Conservation (phyloP, 2,888 invertebrate genomes). For the Blastobasis lacticolella region DNA sequence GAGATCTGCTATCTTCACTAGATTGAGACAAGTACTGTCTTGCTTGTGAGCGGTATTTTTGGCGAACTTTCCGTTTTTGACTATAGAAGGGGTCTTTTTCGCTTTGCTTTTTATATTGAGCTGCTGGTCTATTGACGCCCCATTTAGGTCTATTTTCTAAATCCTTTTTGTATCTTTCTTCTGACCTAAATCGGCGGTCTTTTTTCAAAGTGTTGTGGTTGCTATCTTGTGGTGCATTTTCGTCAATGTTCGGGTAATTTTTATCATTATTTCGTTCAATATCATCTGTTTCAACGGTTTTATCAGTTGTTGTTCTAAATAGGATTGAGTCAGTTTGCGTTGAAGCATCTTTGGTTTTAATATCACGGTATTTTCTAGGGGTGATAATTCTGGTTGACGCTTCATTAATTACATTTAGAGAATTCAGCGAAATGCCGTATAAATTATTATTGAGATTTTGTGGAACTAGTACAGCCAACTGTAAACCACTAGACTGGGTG, state of each 20-base stretch:
- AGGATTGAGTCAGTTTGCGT: conserved; percentile 78
- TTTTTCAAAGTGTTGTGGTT: conserved; percentile 66
- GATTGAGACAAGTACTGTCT: conserved; percentile 73
- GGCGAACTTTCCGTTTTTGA: conserved; percentile 79
- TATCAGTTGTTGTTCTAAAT: conserved; percentile 37
- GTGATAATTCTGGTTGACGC: conserved; percentile 48
- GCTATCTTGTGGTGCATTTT: conserved; percentile 65
- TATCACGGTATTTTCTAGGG: conserved; percentile 63
- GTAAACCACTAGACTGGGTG: conserved; percentile 65
- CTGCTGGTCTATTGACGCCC: conserved; percentile 84
- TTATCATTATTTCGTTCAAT: conserved; percentile 61
- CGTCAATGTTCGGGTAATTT: conserved; percentile 66
- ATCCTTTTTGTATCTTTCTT: conserved; percentile 71
- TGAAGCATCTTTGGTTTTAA: conserved; percentile 74
- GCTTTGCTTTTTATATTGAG: conserved; percentile 90
- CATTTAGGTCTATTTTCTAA: conserved; percentile 81
- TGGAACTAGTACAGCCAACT: conserved; percentile 76
- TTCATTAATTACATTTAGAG: conserved; percentile 47
- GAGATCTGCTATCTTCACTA: conserved; percentile 77
- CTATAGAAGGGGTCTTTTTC: conserved; percentile 91
- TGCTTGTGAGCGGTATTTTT: conserved; percentile 76
- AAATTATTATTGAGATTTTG: conserved; percentile 57
- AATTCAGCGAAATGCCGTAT: conserved; percentile 60
- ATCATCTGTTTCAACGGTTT: conserved; percentile 49
- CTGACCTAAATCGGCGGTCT: conserved; percentile 68